These are phyloP conservation scores for Eristalis intricaria DNA, from an alignment of 2,888 invertebrate genomes.

Conservation along the genomic window DNA sequence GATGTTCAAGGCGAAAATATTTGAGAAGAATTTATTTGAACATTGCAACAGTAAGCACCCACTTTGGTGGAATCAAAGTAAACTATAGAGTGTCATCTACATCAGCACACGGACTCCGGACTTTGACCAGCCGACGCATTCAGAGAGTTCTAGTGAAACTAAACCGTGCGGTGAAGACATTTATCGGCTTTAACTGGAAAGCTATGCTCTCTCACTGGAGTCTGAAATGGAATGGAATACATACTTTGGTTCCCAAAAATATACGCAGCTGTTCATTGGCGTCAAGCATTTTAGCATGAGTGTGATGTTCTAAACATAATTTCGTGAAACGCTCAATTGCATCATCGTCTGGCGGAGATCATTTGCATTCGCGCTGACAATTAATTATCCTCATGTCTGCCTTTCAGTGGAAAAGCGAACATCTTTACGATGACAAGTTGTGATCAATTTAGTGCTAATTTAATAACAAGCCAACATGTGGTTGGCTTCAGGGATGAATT, in stretches of 20 bases:
- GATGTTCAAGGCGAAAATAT: background rate
- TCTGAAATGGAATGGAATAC: background rate
- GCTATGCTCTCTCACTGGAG: background rate
- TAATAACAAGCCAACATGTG: background rate
- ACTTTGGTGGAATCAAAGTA: background rate
- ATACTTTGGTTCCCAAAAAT: too few relatives aligned
- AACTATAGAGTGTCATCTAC: background rate
- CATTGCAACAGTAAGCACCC: background rate
- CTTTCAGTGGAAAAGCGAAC: background rate
- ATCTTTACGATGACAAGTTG: background rate
- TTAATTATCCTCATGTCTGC: background rate
- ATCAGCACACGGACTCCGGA: too few relatives aligned
- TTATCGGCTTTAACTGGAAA: too few relatives aligned
- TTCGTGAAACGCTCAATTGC: background rate
- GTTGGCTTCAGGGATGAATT: background rate
- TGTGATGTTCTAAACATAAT: background rate
- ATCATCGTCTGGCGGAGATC: background rate
- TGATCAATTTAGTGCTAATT: background rate
- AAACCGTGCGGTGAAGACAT: background rate
- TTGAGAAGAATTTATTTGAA: background rate
- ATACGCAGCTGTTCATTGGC: too few relatives aligned
- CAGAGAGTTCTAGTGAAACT: background rate
- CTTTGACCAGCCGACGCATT: too few relatives aligned
- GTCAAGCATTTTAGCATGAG: background rate
- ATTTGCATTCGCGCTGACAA: background rate